These are phyloP conservation scores for Peromyscus nudipes DNA, from an alignment of 2,797 vertebrate genomes.

Conservation along the genomic window DNA sequence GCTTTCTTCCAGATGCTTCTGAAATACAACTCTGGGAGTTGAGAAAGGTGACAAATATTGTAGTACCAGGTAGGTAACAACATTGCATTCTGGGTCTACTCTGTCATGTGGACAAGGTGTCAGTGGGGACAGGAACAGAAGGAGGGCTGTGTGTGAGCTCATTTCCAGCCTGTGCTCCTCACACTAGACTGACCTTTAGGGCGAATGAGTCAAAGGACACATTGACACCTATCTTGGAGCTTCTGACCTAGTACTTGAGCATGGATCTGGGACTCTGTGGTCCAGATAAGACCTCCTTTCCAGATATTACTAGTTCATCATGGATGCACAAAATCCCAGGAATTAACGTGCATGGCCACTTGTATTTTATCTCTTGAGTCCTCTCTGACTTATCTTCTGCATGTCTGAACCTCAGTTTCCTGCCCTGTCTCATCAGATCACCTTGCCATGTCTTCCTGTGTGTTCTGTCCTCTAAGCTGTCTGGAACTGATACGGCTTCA, in stretches of 20 bases:
- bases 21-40: neutral
- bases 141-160: no score
- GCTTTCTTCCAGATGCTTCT: neutral
- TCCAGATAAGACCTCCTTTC: neutral
- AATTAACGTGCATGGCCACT: neutral
- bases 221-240: no score
- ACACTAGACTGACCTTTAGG: no score
- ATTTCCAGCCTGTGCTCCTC: no score
- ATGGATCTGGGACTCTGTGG: neutral
- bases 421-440: neutral
- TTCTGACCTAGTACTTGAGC: no score
- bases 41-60: rapidly evolving
- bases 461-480: neutral
- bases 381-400: neutral
- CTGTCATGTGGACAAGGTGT: neutral
- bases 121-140: neutral
- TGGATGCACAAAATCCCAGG: neutral
- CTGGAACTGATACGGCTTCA: neutral
- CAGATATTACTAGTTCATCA: neutral
- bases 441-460: neutral
- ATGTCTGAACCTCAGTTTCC: neutral
- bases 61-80: neutral
- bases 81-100: neutral
- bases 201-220: no score
- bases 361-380: neutral